A percentile compares a stretch with the other conserved stretches of the same genome.
Conservation (phyloP, 2,888 invertebrate species). For the Xanthia togata region DNA sequence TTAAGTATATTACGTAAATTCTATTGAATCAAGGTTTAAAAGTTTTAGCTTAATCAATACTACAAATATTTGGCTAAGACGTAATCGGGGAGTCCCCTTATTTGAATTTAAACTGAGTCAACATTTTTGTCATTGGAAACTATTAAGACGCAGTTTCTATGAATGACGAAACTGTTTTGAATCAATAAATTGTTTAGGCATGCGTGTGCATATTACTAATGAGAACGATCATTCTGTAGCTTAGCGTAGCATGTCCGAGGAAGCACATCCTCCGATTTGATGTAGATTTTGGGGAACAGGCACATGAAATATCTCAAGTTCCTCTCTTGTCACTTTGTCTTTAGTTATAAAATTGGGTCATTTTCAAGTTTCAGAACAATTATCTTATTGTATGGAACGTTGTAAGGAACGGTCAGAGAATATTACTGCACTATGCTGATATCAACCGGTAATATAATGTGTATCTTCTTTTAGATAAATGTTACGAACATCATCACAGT, state of each 20-base stretch:
- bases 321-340: background rate
- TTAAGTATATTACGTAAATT: conserved; percentile 2
- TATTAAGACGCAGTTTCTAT: conserved; percentile 8
- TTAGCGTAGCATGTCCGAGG: background rate
- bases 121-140: conserved; percentile 29
- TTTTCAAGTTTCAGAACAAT: background rate
- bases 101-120: conserved; percentile 15
- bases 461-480: background rate
- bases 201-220: background rate
- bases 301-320: background rate
- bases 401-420: background rate
- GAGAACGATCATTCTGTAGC: background rate
- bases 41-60: conserved; percentile 28
- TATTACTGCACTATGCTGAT: background rate
- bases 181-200: background rate
- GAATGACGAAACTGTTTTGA: background rate
- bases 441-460: background rate
- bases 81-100: conserved; percentile 24
- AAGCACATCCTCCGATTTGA: background rate
- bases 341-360: background rate
- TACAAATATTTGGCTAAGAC: conserved; percentile 16
- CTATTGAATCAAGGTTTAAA: conserved; percentile 18
- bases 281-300: background rate
- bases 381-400: background rate
- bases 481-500: background rate